A percentile compares a stretch with the other conserved stretches of the same genome.
These are phyloP conservation scores for Melitaea cinxia DNA, from an alignment of 1,140 invertebrate genomes.

Conservation along the genomic window DNA sequence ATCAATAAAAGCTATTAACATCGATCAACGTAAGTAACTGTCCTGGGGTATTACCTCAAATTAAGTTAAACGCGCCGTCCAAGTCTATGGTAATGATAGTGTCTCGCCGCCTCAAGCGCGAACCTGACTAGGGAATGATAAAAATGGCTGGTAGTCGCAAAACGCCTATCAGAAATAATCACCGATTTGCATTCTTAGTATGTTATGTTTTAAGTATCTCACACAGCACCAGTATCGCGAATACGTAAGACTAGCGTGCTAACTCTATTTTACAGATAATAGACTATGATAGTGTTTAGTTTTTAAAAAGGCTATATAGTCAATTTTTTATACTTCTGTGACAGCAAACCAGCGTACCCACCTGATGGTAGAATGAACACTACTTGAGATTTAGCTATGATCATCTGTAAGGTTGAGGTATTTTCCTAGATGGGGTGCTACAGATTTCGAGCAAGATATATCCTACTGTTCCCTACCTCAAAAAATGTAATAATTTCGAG, in stretches of 20 bases:
- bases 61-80: slow-evolving; percentile 66
- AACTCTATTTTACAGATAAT: not conserved
- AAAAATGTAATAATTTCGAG: too few relatives aligned
- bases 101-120: slow-evolving; percentile 23
- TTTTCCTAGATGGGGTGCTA: too few relatives aligned
- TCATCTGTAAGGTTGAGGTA: too few relatives aligned
- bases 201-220: not conserved
- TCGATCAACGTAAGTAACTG: slow-evolving; percentile 73
- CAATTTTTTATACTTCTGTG: too few relatives aligned
- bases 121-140: slow-evolving; percentile 25
- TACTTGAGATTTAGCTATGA: too few relatives aligned
- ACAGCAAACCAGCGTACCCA: too few relatives aligned
- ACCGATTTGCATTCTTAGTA: slow-evolving; percentile 23
- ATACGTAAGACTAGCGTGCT: not conserved
- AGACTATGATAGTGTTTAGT: not conserved
- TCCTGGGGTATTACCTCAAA: slow-evolving; percentile 64
- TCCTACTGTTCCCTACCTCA: too few relatives aligned
- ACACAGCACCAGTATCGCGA: not conserved
- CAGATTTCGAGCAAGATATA: too few relatives aligned
- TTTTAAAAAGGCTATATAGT: not conserved
- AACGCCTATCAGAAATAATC: slow-evolving; percentile 23
- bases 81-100: slow-evolving; percentile 51
- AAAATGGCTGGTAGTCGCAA: slow-evolving; percentile 28
- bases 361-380: too few relatives aligned
- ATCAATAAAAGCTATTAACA: slow-evolving; percentile 78